These are phyloP conservation scores for Brachynemurus nebulosus DNA, from an alignment of 2,888 invertebrate genomes.

Conservation along the genomic window DNA sequence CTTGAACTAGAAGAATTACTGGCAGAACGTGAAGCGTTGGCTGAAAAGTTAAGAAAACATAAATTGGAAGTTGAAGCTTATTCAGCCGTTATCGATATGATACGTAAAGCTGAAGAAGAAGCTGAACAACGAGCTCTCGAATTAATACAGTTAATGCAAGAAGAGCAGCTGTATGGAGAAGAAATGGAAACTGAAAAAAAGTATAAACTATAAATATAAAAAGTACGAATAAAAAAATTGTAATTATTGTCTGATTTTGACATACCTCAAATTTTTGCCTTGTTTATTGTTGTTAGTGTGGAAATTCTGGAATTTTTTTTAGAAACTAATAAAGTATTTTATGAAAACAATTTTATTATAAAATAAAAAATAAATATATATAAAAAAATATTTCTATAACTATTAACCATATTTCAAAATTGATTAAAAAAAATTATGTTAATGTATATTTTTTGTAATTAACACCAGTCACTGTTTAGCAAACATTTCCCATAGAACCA, in stretches of 20 bases:
- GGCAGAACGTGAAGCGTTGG: conserved; percentile 25
- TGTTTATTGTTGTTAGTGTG: no score
- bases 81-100: conserved; percentile 26
- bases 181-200: background rate
- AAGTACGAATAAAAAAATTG: background rate
- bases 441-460: conserved; percentile 6
- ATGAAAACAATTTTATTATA: background rate
- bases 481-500: conserved; percentile 89
- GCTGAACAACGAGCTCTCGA: conserved; percentile 16
- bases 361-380: background rate
- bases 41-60: conserved; percentile 20
- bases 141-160: no score
- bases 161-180: no score
- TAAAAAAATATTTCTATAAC: background rate
- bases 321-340: no score
- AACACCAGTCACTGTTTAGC: conserved; percentile 67
- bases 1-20: conserved; percentile 26
- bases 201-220: conserved; percentile 1
- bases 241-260: no score
- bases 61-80: conserved; percentile 26
- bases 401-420: background rate
- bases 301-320: no score
- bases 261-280: no score
- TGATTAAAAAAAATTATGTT: background rate
- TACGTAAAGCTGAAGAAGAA: conserved; percentile 26